Conservation (phyloP, 1,140 invertebrate genomes). For the Tetragonula clypearis region DNA sequence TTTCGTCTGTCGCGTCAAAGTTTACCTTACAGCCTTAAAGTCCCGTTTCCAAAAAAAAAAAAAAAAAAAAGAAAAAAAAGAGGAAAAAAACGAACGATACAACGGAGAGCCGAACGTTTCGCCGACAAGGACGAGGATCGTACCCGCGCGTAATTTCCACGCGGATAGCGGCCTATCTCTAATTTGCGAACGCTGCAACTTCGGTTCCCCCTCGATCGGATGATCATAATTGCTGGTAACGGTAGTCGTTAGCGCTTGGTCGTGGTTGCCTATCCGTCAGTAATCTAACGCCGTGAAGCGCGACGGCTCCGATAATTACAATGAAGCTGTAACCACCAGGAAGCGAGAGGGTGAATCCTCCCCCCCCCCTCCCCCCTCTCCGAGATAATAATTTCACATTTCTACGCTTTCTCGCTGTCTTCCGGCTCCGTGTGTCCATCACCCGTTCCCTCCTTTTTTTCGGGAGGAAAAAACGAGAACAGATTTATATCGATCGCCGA, state of each 20-base stretch:
- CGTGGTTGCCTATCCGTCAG: slow-evolving; percentile 42
- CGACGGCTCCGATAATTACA: slow-evolving; percentile 49
- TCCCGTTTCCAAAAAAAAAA: too few relatives aligned
- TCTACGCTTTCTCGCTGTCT: background rate
- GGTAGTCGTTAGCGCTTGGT: slow-evolving; percentile 39
- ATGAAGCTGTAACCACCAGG: slow-evolving; percentile 40
- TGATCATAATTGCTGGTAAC: slow-evolving; percentile 53
- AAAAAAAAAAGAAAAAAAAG: too few relatives aligned
- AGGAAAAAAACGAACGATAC: too few relatives aligned
- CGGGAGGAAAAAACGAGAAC: background rate
- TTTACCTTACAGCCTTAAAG: too few relatives aligned
- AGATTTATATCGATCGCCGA: too few relatives aligned
- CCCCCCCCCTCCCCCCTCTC: background rate
- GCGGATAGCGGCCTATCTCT: slow-evolving; percentile 3
- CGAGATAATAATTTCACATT: slow-evolving; percentile 43
- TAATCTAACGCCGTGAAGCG: slow-evolving; percentile 46
- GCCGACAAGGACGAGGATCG: too few relatives aligned
- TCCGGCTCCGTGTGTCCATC: background rate
- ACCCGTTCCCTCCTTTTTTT: background rate
- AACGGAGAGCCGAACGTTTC: too few relatives aligned
- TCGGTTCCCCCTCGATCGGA: slow-evolving; percentile 14
- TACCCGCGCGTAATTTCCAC: too few relatives aligned
- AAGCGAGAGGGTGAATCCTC: slow-evolving; percentile 38
- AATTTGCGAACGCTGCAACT: slow-evolving; percentile 32
- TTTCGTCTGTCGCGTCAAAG: too few relatives aligned